Evolutionary conservation across 2,797 vertebrate genomes (phyloP), one percentile per base, ranked within the genome.

Genomic region (Coregonus ussuriensis): DNA sequence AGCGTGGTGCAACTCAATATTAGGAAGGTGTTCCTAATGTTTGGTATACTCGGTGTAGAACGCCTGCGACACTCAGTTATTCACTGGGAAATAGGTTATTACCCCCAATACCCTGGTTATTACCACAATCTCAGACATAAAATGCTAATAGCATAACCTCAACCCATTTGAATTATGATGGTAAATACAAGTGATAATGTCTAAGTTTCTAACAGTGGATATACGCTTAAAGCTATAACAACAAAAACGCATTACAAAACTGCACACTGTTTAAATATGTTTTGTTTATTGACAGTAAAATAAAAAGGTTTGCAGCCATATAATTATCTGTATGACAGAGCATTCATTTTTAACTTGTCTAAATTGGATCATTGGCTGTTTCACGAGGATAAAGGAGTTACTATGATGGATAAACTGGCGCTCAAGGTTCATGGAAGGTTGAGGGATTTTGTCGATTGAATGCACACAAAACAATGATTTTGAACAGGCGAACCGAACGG

Each of bases 401-500:
- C 59, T 25, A 63, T 29, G 21, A 29, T 63, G 9, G 59, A 63
- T 25, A 63, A 9, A 9, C 41, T 47, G 41, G 9, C 9, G 41
- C 41, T 47, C 21, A 63, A 29, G 25, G 21, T 25, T 29, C 21
- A 63, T 63, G 59, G 21, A 25, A 9, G 21, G 21, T 63, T 25
- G 21, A 13, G 59, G 25, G 59, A 21, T 62, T 25, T 54, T 15
- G 13, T n/a, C 68, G 3, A 33, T 18, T 18, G 35, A 37, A 69
- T 18, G 35, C 35, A 70, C 41, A 51, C 11, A 9, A 21, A 21
- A 52, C 21, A 37, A 41, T 15, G 18, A 25, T 85, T 91, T 92
- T 83, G 71, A 53, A 91, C 94, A 93, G 94, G 95, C 95, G 87
- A 81, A 88, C 25, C 53, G 85, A 79, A 51, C 81, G 86, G 93